These are phyloP conservation scores for Epinotia ramella DNA, from an alignment of 2,888 invertebrate genomes.

Conservation along the genomic window DNA sequence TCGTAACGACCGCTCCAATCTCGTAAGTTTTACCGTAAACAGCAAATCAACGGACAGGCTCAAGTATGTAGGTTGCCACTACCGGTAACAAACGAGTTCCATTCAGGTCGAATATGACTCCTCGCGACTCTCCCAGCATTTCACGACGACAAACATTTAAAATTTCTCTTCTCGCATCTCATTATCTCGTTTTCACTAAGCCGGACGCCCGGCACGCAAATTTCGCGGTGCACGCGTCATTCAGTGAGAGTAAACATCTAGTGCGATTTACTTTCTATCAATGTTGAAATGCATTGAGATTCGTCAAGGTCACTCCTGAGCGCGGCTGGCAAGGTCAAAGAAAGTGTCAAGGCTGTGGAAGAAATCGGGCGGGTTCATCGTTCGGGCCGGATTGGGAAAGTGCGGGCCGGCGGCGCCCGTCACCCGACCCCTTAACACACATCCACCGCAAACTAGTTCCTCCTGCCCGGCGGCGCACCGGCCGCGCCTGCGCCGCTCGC, in stretches of 20 bases:
- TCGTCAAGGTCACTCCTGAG: slow-evolving; percentile 74
- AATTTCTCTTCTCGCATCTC: slow-evolving; percentile 85
- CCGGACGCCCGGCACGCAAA: slow-evolving; percentile 70
- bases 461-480: slow-evolving; percentile 56
- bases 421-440: slow-evolving; percentile 80
- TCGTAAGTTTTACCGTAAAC: slow-evolving; percentile 57
- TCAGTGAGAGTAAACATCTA: slow-evolving; percentile 79
- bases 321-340: slow-evolving; percentile 75
- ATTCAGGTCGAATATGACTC: slow-evolving; percentile 78
- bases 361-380: slow-evolving; percentile 81
- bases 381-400: slow-evolving; percentile 78
- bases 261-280: slow-evolving; percentile 77
- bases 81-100: slow-evolving; percentile 75
- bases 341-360: slow-evolving; percentile 84
- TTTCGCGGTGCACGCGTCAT: slow-evolving; percentile 74
- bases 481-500: slow-evolving; percentile 52
- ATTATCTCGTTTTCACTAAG: slow-evolving; percentile 82
- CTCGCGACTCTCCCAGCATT: slow-evolving; percentile 79
- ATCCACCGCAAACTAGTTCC: slow-evolving; percentile 75
- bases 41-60: slow-evolving; percentile 54
- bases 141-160: slow-evolving; percentile 80
- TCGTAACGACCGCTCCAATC: slow-evolving; percentile 20
- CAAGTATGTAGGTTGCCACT: slow-evolving; percentile 56
- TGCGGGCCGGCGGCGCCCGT: slow-evolving; percentile 70
- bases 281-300: slow-evolving; percentile 57